Percentiles rank a stretch among this genome's conserved stretches.
These are phyloP conservation scores for Phymastichus coffea DNA, from an alignment of 1,140 invertebrate genomes.

Conservation along the genomic window DNA sequence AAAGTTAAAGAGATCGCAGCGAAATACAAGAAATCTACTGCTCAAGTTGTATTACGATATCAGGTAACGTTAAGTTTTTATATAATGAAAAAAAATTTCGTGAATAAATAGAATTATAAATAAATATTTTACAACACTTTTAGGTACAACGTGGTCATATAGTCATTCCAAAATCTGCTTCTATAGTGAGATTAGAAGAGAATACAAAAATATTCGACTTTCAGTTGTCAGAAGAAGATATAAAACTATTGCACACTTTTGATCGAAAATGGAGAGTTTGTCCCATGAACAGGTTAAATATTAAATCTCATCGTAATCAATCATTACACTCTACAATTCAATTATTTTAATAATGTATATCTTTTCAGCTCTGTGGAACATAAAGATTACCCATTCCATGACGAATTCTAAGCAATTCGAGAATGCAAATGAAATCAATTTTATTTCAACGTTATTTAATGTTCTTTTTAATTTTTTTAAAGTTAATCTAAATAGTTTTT, in stretches of 20 bases:
- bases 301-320: not conserved
- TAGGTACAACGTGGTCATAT: slow-evolving; percentile 74
- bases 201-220: slow-evolving; percentile 82
- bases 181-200: slow-evolving; percentile 68
- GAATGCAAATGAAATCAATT: too few relatives aligned
- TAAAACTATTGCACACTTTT: slow-evolving; percentile 37
- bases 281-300: slow-evolving; percentile 22
- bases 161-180: slow-evolving; percentile 83
- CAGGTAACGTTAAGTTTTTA: slow-evolving; percentile 45
- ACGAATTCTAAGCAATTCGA: slow-evolving; percentile 17
- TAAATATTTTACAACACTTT: slow-evolving; percentile 20
- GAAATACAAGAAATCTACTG: slow-evolving; percentile 70
- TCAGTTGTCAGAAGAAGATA: slow-evolving; percentile 55
- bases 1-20: slow-evolving; percentile 64
- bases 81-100: not conserved
- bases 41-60: slow-evolving; percentile 65
- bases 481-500: too few relatives aligned
- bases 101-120: not conserved
- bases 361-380: slow-evolving; percentile 19
- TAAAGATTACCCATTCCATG: slow-evolving; percentile 26
- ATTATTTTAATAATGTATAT: not conserved
- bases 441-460: too few relatives aligned
- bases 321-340: not conserved
- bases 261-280: slow-evolving; percentile 29
- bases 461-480: too few relatives aligned